Conservation (phyloP, 1,140 invertebrate species). For the Oscheius sp. region DNA sequence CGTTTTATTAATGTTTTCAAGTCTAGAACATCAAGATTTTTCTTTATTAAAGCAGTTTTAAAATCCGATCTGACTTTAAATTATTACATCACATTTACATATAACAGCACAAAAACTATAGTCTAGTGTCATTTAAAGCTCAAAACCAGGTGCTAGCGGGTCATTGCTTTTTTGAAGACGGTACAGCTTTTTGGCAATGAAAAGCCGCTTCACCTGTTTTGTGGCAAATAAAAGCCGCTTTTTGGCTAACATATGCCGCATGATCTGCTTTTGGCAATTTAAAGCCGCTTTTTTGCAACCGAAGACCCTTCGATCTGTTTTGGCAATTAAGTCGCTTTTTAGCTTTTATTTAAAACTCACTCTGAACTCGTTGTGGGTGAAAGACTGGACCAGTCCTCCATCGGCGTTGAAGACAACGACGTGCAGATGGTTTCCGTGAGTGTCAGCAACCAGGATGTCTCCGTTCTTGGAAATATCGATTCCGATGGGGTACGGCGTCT, state of each 20-base stretch:
- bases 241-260: too few relatives aligned
- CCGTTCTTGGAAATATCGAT: constrained; percentile 94
- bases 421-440: constrained; percentile 93
- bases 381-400: constrained; percentile 31
- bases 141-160: too few relatives aligned
- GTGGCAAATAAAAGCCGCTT: too few relatives aligned
- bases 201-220: constrained; percentile 1
- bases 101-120: too few relatives aligned
- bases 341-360: constrained; percentile 62
- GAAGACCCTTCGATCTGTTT: constrained; percentile 67
- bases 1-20: too few relatives aligned
- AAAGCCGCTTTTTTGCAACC: background rate
- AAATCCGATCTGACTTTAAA: too few relatives aligned
- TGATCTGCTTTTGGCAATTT: too few relatives aligned
- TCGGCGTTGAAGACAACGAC: constrained; percentile 77
- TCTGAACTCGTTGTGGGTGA: constrained; percentile 33
- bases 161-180: too few relatives aligned
- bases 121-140: too few relatives aligned
- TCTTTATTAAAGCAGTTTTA: too few relatives aligned
- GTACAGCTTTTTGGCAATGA: background rate
- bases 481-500: constrained; percentile 94
- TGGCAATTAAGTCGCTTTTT: constrained; percentile 92
- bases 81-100: too few relatives aligned
- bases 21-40: too few relatives aligned
- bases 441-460: constrained; percentile 91